These are phyloP conservation scores for Coracopsis vasa DNA, from an alignment of 2,113 vertebrate species.

Conservation along the genomic window DNA sequence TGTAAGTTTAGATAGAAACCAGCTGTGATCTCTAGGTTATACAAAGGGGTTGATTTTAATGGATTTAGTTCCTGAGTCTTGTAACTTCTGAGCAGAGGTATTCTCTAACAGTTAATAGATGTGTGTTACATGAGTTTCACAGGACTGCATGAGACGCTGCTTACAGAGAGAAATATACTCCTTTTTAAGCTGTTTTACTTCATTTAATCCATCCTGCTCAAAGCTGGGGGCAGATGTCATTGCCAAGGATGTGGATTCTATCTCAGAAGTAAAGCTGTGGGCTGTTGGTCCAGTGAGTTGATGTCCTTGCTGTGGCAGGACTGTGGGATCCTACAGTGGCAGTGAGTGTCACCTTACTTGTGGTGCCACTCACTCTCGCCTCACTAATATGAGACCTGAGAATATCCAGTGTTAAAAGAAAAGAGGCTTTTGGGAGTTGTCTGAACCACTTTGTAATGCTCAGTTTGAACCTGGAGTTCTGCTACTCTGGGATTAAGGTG, in stretches of 20 bases:
- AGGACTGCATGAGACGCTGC: background rate
- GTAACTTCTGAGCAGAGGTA: background rate
- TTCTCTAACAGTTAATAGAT: background rate
- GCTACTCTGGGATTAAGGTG: background rate
- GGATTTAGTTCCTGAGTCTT: background rate
- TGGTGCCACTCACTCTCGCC: background rate
- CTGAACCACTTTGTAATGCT: fast-evolving
- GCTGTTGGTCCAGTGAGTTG: background rate
- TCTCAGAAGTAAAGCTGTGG: background rate
- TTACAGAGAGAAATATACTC: background rate
- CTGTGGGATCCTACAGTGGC: background rate
- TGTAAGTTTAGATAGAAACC: background rate
- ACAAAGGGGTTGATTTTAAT: background rate
- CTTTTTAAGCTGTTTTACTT: background rate
- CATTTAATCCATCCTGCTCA: background rate
- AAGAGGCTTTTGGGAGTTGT: background rate
- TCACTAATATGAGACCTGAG: background rate
- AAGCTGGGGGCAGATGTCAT: background rate
- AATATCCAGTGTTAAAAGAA: background rate
- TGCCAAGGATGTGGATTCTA: background rate
- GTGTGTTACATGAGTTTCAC: fast-evolving
- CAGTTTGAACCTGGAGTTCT: background rate
- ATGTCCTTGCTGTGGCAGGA: background rate
- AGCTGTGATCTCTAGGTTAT: background rate
- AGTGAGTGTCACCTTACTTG: fast-evolving